Evolutionary conservation across 2,797 vertebrate genomes (phyloP), one percentile per base, ranked within the genome.

Genomic region (Petrocephalus schoutedeni): DNA sequence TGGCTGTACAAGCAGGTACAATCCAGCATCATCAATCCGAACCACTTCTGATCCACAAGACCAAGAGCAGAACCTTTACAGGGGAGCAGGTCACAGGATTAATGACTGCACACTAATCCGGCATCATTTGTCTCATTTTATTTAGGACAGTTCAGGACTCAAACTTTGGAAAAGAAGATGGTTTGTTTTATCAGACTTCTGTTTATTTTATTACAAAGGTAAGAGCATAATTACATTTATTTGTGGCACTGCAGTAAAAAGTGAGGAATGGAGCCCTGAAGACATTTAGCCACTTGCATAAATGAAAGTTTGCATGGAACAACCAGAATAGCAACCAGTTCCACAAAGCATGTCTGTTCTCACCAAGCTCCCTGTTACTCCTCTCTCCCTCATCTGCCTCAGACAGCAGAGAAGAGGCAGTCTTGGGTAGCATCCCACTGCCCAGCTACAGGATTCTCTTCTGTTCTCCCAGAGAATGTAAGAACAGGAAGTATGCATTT

Each of bases 121-220:
- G 56, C 19, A 8, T 21, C 57, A 0, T 41, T 83, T 84, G n/a
- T 92, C 64, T 87, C 23, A 86, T 21, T 89, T 85, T 87, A 23
- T 93, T 0, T 90, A 98, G 97, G 97, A 98, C 88, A 98, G 97
- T 91, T 93, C 95, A 0, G 97, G 97, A 14, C 92, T 98, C 87
- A 96, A 97, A 91, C 94, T 98, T 0, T 98, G 97, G 97, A 98
- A 98, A 90, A 96, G 97, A 88, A 94, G 97, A 88, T 98, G 97
- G 97, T 98, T 98, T 57, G 97, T 98, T 64, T 96, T 98, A 58
- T 98, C 97, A 0, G 96, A 97, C 91, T 97, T 95, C 89, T 98
- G 97, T 90, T 94, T 98, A 87, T 98, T 96, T 93, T 98, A 98
- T 90, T 98, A 98, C 89, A 96, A 97, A 97, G 97, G 97, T 97